Conservation (phyloP, 2,113 vertebrate species). For the Deroptyus accipitrinus region DNA sequence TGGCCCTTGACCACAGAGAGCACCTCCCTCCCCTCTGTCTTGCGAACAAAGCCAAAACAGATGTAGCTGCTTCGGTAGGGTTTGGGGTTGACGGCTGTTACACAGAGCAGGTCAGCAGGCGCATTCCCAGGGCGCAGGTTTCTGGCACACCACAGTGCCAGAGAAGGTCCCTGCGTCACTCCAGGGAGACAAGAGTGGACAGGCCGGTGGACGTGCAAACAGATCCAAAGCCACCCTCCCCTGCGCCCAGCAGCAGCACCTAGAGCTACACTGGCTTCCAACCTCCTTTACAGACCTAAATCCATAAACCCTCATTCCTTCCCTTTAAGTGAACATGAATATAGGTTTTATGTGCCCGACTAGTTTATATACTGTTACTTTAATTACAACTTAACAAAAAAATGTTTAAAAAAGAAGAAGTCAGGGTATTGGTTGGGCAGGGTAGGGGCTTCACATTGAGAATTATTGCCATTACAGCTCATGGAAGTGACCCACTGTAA, state of each 20-base stretch:
- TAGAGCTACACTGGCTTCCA: fast-evolving
- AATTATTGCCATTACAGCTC: neutral
- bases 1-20: slow-evolving; percentile 80
- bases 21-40: slow-evolving; percentile 74
- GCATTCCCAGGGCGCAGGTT: slow-evolving; percentile 45
- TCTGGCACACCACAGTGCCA: slow-evolving; percentile 31
- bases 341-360: neutral
- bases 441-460: neutral
- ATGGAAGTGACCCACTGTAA: neutral
- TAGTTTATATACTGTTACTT: neutral
- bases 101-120: slow-evolving; percentile 60
- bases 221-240: neutral
- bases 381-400: neutral
- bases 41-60: slow-evolving; percentile 81
- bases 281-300: neutral
- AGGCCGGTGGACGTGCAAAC: neutral
- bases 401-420: neutral
- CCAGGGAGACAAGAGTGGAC: neutral
- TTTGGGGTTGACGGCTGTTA: slow-evolving; percentile 67
- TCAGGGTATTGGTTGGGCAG: no score
- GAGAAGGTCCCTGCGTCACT: slow-evolving; percentile 12
- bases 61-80: slow-evolving; percentile 70
- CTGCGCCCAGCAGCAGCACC: neutral
- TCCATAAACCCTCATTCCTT: neutral
- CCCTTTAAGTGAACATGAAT: fast-evolving